Evolutionary conservation across 2,888 invertebrate species (phyloP), one percentile per base, ranked within the genome.

Genomic region (Petrolisthes manimaculis): DNA sequence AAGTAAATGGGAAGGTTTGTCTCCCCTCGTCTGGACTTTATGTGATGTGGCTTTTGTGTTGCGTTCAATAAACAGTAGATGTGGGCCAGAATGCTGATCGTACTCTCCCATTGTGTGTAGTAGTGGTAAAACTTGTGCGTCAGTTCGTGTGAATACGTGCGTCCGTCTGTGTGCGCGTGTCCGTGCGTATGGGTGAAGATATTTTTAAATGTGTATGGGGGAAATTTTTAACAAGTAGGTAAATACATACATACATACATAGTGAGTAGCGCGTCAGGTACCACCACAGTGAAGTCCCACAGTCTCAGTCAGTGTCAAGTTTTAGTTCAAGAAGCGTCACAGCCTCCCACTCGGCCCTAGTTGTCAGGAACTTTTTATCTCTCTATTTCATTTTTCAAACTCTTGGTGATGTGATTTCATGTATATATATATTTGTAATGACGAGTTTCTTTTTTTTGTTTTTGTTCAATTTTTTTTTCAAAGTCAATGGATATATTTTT

Each of bases 341-440:
- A 37, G 37, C 37, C 37, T 18, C 67, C 71, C 6, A n/a, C n/a
- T 56, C 83, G 56, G 75, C 56, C 75, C 56, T 83, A 74, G 37
- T 61, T 75, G 83, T 75, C 75, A 75, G 75, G 83, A 75, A 71
- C 18, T 4, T 83, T 74, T 71, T 71, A 71, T 82, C 82, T 82
- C 24, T 69, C 53, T 83, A n/a, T 69, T 83, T 83, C 74, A 61
- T 24, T 83, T 74, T 83, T 83, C 71, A 71, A 71, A 71, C 71
- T 71, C 71, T n/a, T 83, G 83, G 83, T 83, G 83, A 83, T 75
- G 83, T 83, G 83, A 83, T 75, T 83, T 83, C 21, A 75, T 75
- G 56, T 79, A 55, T 79, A 79, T 83, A 83, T 55, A 83, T 83
- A 75, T 55, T 75, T 83, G 75, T 75, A 75, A 83, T 75, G 53